Percentiles rank a stretch among this genome's conserved stretches.
Conservation (phyloP, 1,140 invertebrate species). For the Chrysoperla carnea region DNA sequence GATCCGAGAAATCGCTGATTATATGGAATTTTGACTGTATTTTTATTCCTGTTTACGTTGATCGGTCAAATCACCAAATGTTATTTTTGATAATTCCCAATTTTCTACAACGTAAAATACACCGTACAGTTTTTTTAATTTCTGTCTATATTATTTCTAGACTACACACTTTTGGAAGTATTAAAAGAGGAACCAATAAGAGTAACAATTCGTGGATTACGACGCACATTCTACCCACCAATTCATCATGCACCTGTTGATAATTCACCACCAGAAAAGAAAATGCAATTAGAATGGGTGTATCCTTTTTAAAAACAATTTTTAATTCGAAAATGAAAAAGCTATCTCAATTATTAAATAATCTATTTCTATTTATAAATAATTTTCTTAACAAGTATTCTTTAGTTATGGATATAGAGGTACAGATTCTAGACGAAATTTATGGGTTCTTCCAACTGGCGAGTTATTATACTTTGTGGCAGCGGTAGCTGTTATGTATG, state of each 20-base stretch:
- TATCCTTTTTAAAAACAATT: slow-evolving; percentile 33
- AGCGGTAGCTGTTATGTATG: slow-evolving; percentile 79
- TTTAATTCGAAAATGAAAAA: neutral
- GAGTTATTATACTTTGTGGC: slow-evolving; percentile 88
- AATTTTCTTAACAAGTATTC: slow-evolving; percentile 6
- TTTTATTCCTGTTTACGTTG: too few relatives aligned
- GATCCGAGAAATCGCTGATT: too few relatives aligned
- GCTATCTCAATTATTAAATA: neutral
- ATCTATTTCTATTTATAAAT: neutral
- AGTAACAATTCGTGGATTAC: slow-evolving; percentile 66
- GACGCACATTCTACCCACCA: slow-evolving; percentile 75
- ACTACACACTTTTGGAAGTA: slow-evolving; percentile 67
- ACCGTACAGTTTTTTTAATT: too few relatives aligned
- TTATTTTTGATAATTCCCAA: too few relatives aligned
- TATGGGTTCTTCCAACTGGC: slow-evolving; percentile 81
- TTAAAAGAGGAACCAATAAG: slow-evolving; percentile 65
- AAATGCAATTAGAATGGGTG: slow-evolving; percentile 82
- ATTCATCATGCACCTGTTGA: slow-evolving; percentile 62
- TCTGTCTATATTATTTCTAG: slow-evolving; percentile 23
- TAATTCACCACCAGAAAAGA: slow-evolving; percentile 69
- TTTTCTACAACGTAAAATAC: too few relatives aligned
- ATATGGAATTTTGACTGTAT: too few relatives aligned
- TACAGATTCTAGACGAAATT: slow-evolving; percentile 66
- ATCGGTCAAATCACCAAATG: too few relatives aligned
- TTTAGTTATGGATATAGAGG: slow-evolving; percentile 80